A percentile compares a stretch with the other conserved stretches of the same genome.
Evolutionary conservation across 2,888 invertebrate genomes (phyloP).

Genomic region (Alloplasta piceator): DNA sequence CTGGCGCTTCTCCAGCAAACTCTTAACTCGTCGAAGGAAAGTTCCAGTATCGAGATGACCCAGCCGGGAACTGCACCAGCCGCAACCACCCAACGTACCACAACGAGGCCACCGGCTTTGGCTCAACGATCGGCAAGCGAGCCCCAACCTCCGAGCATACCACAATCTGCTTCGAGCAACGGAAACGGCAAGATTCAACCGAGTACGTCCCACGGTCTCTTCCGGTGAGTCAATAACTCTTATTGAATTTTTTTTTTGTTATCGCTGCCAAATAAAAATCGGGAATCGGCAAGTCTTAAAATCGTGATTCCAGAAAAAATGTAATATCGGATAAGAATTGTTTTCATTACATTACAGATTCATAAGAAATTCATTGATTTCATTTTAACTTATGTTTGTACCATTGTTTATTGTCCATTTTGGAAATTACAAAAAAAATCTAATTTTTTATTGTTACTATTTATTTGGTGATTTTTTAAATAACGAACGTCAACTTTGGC

Average conservation of each 20-base stretch:
- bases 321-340: no score
- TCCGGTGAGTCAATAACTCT: slow-evolving; percentile 74
- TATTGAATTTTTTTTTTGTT: no score
- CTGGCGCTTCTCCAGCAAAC: slow-evolving; percentile 87
- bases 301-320: no score
- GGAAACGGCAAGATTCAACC: slow-evolving; percentile 82
- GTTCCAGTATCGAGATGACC: slow-evolving; percentile 82
- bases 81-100: slow-evolving; percentile 85
- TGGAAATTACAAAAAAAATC: no score
- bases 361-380: no score
- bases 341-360: no score
- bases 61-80: slow-evolving; percentile 87
- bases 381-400: no score
- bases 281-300: background rate
- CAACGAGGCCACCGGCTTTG: slow-evolving; percentile 82
- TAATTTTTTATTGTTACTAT: no score
- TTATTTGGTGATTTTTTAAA: no score
- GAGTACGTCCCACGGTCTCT: slow-evolving; percentile 80
- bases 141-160: slow-evolving; percentile 86
- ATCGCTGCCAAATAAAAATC: no score
- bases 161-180: slow-evolving; percentile 80
- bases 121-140: slow-evolving; percentile 87
- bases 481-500: no score
- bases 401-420: no score
- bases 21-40: slow-evolving; percentile 80